phyloP scores from a whole-genome alignment of 2,113 vertebrate species.

The Aegypius monachus region DNA sequence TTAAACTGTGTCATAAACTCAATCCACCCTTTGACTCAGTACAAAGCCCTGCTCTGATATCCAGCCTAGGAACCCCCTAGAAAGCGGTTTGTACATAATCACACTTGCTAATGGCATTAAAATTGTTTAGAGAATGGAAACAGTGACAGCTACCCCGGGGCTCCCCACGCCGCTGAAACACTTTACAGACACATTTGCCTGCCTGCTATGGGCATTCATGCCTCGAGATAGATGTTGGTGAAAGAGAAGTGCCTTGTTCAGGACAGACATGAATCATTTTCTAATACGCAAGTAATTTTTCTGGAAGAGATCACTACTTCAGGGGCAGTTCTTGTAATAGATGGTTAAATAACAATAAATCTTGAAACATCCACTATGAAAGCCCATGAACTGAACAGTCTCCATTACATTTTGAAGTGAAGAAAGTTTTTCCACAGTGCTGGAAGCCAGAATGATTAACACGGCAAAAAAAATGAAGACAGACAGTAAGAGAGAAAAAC shows the following conservation, averaged over 20 bases:
- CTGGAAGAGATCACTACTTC: background rate
- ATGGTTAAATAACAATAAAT: background rate
- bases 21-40: conserved; percentile 40
- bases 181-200: background rate
- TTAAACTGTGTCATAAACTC: conserved; percentile 54
- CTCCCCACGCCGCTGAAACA: background rate
- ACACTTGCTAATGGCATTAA: conserved; percentile 27
- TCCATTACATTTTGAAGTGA: conserved; percentile 23
- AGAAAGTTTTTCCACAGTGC: conserved; percentile 45
- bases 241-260: background rate
- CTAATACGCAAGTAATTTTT: conserved; percentile 19
- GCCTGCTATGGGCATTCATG: background rate
- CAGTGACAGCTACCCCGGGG: background rate
- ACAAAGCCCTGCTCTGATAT: conserved; percentile 29
- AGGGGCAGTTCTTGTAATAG: background rate
- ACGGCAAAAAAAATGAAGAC: background rate
- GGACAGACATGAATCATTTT: background rate
- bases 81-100: conserved; percentile 36
- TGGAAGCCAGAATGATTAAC: conserved; percentile 27
- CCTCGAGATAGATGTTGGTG: background rate
- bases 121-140: conserved; percentile 40
- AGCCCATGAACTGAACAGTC: background rate
- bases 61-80: conserved; percentile 38
- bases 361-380: background rate
- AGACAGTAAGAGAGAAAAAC: background rate